These are phyloP conservation scores for Myxocyprinus asiaticus DNA, from an alignment of 2,113 vertebrate genomes.

Conservation along the genomic window DNA sequence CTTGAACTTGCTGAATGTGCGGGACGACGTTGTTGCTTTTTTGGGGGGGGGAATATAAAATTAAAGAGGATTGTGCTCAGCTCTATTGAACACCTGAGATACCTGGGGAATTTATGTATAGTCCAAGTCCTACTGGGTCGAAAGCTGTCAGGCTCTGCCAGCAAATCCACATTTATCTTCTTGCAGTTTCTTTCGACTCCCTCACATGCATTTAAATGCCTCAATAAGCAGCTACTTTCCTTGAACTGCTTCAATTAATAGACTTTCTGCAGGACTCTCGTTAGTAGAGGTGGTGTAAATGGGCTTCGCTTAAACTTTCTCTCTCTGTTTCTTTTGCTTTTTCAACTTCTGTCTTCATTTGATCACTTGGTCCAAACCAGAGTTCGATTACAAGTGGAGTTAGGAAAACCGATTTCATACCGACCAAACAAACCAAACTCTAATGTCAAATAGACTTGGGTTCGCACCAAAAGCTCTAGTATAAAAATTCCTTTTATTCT, in stretches of 20 bases:
- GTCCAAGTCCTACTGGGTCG: background rate
- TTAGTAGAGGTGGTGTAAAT: background rate
- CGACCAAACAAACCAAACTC: too few species aligned
- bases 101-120: constrained; percentile 8
- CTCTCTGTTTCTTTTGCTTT: background rate
- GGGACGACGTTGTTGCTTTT: too few species aligned
- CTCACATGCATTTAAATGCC: background rate
- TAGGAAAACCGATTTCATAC: too few species aligned
- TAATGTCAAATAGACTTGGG: too few species aligned
- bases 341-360: too few species aligned
- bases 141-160: constrained; percentile 15
- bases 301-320: background rate
- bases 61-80: background rate
- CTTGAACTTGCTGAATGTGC: constrained; percentile 6
- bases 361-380: too few species aligned
- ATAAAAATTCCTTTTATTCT: too few species aligned
- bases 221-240: constrained; percentile 31
- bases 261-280: background rate
- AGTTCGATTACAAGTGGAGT: too few species aligned
- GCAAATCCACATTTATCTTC: constrained; percentile 25
- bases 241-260: constrained; percentile 30
- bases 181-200: too few species aligned
- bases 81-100: background rate
- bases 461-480: too few species aligned
- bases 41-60: too few species aligned